Evolutionary conservation across 2,113 vertebrate species (phyloP).

Genomic region (Corydoras sp.): DNA sequence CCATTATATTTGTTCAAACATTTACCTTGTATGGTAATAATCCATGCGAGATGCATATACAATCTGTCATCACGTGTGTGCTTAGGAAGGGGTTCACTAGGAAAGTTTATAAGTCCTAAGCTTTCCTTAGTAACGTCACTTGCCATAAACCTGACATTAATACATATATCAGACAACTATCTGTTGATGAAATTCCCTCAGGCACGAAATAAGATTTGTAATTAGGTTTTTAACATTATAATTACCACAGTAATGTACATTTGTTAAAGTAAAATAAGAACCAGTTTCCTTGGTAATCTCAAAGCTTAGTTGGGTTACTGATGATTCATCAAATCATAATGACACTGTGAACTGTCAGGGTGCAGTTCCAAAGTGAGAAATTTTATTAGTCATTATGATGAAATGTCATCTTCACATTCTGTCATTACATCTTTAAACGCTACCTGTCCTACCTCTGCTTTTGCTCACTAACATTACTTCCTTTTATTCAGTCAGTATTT

Average conservation of each 20-base stretch:
- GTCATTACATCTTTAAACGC: conserved; percentile 42
- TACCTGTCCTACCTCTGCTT: conserved; percentile 43
- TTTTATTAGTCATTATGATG: conserved; percentile 4
- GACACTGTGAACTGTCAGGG: conserved; percentile 12
- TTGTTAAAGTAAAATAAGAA: not conserved
- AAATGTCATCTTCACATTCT: conserved; percentile 25
- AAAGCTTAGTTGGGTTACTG: not conserved
- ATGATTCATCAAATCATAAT: conserved; percentile 6
- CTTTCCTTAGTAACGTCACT: conserved; percentile 12
- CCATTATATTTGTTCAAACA: conserved; percentile 30
- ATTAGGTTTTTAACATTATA: not conserved
- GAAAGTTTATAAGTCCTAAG: conserved; percentile 15
- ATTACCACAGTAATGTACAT: not conserved
- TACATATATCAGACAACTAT: not conserved
- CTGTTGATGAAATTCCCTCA: not conserved
- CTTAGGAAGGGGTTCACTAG: not conserved
- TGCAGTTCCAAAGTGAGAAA: conserved; percentile 12
- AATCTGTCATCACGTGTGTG: not conserved
- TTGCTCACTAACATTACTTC: conserved; percentile 51
- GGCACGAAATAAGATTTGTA: not conserved
- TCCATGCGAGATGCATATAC: conserved; percentile 20
- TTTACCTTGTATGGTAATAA: conserved; percentile 40
- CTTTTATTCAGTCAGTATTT: conserved; percentile 51
- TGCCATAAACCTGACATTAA: conserved; percentile 17
- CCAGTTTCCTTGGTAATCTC: no score